These are phyloP conservation scores for Hyaena hyaena DNA, from an alignment of 2,113 vertebrate species.

Conservation along the genomic window DNA sequence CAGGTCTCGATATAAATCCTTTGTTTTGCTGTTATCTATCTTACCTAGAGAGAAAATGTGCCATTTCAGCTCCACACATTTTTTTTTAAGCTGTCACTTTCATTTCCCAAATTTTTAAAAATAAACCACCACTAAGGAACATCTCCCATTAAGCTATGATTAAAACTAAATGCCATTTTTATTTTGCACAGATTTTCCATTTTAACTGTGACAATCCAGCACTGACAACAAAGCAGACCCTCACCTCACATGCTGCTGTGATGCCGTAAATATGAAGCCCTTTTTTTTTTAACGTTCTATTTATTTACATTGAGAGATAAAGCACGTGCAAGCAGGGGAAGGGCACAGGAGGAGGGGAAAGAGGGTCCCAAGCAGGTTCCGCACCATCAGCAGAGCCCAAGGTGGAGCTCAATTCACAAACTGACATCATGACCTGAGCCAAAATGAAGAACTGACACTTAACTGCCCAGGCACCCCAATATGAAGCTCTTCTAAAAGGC, in stretches of 20 bases:
- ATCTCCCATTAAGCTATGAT: neutral
- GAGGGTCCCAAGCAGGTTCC: too few species aligned
- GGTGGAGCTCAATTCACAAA: too few species aligned
- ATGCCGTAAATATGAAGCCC: too few species aligned
- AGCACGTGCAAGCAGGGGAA: too few species aligned
- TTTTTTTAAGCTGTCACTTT: neutral
- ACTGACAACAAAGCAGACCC: neutral
- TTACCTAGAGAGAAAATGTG: constrained; percentile 83
- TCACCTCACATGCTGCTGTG: neutral
- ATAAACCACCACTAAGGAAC: neutral
- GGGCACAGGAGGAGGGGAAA: too few species aligned
- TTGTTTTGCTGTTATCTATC: constrained; percentile 89
- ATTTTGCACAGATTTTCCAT: neutral
- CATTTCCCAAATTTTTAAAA: neutral
- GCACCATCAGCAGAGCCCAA: too few species aligned
- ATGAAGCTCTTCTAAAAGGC: neutral
- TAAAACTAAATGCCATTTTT: neutral
- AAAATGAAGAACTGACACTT: too few species aligned
- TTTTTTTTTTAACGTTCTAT: too few species aligned
- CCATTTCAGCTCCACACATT: neutral
- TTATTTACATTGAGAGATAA: too few species aligned
- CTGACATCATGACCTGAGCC: too few species aligned
- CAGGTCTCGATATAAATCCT: constrained; percentile 94
- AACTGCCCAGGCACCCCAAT: too few species aligned
- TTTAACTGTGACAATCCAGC: neutral